phyloP scores from a whole-genome alignment of 2,113 vertebrate species.

The Castor canadensis region DNA sequence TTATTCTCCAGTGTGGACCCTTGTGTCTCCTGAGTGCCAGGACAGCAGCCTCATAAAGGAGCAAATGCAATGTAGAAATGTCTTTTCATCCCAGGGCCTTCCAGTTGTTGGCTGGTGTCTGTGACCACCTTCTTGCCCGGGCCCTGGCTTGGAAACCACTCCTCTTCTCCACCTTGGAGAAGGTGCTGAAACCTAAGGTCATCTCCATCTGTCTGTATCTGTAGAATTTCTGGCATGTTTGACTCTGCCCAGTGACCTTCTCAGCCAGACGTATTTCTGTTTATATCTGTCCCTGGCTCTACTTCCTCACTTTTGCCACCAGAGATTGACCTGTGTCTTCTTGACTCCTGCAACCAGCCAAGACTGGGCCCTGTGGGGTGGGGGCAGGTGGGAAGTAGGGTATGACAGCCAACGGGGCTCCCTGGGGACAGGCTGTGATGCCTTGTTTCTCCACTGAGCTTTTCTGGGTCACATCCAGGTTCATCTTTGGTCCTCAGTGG shows the following conservation, averaged over 20 bases:
- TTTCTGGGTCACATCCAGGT: background rate
- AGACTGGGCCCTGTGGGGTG: accelerated
- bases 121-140: background rate
- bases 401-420: accelerated
- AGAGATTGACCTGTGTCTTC: background rate
- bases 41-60: constrained; percentile 22
- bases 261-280: background rate
- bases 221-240: background rate
- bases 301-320: background rate
- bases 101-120: background rate
- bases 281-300: constrained; percentile 49
- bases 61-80: background rate
- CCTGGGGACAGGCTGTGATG: background rate
- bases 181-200: background rate
- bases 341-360: background rate
- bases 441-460: background rate
- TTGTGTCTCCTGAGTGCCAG: background rate
- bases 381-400: background rate
- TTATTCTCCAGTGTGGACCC: background rate
- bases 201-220: constrained; percentile 1
- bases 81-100: background rate
- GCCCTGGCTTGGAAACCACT: background rate
- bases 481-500: background rate
- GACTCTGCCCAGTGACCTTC: constrained; percentile 35
- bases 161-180: background rate